Evolutionary conservation across 2,888 invertebrate genomes (phyloP), one percentile per base, ranked within the genome.

Genomic region (Pachymerium ferrugineum): DNA sequence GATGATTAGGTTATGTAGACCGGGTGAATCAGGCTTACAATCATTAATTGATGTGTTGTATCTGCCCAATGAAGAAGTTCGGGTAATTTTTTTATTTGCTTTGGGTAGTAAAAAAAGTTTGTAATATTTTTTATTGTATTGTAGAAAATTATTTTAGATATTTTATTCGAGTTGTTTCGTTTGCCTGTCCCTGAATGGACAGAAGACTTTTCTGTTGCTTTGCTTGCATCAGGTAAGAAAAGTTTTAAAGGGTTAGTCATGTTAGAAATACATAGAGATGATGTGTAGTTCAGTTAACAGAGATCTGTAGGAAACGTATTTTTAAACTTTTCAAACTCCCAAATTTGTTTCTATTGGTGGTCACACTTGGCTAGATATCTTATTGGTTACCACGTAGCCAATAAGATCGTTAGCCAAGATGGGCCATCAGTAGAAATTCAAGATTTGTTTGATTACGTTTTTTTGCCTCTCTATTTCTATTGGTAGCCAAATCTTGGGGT

Each of bases 111-210:
- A 10, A 10, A 29, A 74, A 30, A 69, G 14, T 69, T 29, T 25
- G 16, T 5, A n/a, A n/a, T 28, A 2, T 31, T 16, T 30, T 35
- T 35, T 22, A 30, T 29, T 70, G 16, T 70, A 73, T 83, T 85
- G 5, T 83, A 94, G 93, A 92, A 93, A 88, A 93, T 94, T 72
- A 90, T 97, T 80, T 84, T 97, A 82, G 96, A 97, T 83, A 86
- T 97, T 76, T 85, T 97, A 62, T 97, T 93, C 82, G 96, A 97
- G 82, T 84, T 97, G 74, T 88, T 97, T 78, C 90, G 92, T 75
- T 84, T 97, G 77, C 91, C 92, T 62, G 88, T 93, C 81, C 95
- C 95, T 0, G 90, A 80, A 29, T 96, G 94, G 94, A 94, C 94
- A 0, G 94, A 94, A 79, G 94, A 97, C 82, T 90, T 95, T 78